phyloP scores from a whole-genome alignment of 2,797 vertebrate species.

The Gymnodraco acuticeps region DNA sequence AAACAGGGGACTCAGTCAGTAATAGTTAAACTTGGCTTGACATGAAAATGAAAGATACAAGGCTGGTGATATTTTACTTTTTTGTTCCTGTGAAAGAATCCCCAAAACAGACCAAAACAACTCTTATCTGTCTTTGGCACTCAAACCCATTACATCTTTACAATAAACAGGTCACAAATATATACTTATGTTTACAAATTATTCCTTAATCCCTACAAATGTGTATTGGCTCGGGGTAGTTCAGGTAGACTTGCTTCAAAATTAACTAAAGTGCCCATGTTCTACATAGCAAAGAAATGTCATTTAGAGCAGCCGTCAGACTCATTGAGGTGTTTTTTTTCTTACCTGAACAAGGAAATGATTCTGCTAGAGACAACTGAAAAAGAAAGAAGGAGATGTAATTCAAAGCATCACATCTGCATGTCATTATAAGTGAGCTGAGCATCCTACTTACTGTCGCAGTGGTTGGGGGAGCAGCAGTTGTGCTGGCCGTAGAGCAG shows the following conservation, averaged over 20 bases:
- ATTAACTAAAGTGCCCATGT: neutral
- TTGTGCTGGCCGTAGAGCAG: slow-evolving; percentile 66
- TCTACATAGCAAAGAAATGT: neutral
- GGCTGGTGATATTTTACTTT: neutral
- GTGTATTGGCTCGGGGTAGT: neutral
- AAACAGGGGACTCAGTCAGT: slow-evolving; percentile 17
- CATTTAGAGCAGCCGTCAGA: neutral
- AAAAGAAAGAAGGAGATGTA: slow-evolving; percentile 3
- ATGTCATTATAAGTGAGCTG: neutral
- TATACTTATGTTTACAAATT: neutral
- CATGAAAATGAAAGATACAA: neutral
- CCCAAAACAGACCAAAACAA: neutral
- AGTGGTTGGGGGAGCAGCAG: slow-evolving; percentile 66
- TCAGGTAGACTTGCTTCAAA: neutral
- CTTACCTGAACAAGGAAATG: slow-evolving; percentile 77
- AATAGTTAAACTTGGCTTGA: neutral
- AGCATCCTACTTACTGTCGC: slow-evolving; percentile 74
- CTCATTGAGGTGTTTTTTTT: neutral
- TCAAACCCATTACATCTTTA: neutral
- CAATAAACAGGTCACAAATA: neutral
- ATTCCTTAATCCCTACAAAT: neutral
- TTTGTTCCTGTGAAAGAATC: neutral
- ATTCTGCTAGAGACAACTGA: slow-evolving; percentile 71
- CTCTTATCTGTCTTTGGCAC: neutral
- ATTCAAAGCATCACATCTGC: neutral